Conservation (phyloP, 2,113 vertebrate genomes). For the Scomber scombrus region DNA sequence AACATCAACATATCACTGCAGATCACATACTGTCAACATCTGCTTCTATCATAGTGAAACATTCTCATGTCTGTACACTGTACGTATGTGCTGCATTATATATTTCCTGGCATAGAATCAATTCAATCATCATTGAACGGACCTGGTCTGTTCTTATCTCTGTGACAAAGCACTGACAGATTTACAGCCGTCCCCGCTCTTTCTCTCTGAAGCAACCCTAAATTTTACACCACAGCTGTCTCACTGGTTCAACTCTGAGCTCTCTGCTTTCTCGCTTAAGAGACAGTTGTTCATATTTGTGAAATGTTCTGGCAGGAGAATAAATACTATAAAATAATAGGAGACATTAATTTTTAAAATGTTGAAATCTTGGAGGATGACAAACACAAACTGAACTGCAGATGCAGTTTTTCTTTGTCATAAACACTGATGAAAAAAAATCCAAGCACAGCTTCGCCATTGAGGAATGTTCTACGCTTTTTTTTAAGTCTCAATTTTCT, state of each 20-base stretch:
- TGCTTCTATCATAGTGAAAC: constrained; percentile 26
- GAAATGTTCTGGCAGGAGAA: background rate
- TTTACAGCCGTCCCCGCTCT: background rate
- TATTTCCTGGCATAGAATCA: background rate
- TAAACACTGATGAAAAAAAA: background rate
- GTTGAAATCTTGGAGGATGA: background rate
- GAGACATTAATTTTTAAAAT: background rate
- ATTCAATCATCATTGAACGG: background rate
- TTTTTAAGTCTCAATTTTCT: constrained; percentile 2
- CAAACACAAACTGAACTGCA: background rate
- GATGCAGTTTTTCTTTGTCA: background rate
- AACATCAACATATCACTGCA: constrained; percentile 28
- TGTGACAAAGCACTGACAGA: background rate
- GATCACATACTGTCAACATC: constrained; percentile 42
- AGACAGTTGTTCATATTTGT: background rate
- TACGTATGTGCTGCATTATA: background rate
- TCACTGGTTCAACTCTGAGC: constrained; percentile 3
- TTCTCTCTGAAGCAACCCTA: background rate
- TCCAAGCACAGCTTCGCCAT: background rate
- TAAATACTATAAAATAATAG: background rate
- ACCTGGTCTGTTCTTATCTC: constrained; percentile 4
- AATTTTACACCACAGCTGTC: constrained; percentile 4
- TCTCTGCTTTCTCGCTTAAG: background rate
- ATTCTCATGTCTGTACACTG: background rate
- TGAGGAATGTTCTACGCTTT: constrained; percentile 11